These are phyloP conservation scores for Drosophila helvetica DNA, from an alignment of 2,888 invertebrate genomes.

Conservation along the genomic window DNA sequence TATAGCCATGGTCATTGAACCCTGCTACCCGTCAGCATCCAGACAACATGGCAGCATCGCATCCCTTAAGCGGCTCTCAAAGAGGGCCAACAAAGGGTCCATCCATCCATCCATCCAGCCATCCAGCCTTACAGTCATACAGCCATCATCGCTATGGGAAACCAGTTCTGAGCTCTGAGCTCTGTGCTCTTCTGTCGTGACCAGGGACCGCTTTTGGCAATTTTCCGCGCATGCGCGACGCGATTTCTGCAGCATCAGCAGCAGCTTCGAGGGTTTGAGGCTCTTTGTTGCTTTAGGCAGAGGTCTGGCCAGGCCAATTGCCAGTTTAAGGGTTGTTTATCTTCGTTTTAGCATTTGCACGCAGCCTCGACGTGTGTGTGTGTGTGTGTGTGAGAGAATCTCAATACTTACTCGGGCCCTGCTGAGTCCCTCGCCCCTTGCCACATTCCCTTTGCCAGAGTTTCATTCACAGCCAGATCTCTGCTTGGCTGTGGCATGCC, in stretches of 20 bases:
- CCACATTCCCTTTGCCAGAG: not conserved
- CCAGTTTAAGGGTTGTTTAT: conserved; percentile 15
- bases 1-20: conserved; percentile 64
- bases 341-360: conserved; percentile 7
- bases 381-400: not conserved
- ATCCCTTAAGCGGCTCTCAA: conserved; percentile 59
- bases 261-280: not conserved
- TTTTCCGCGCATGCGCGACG: conserved; percentile 58
- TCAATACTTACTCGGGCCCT: no score
- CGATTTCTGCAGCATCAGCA: conserved; percentile 34
- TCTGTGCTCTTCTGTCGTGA: conserved; percentile 22
- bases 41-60: conserved; percentile 35
- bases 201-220: conserved; percentile 52
- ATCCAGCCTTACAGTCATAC: conserved; percentile 1
- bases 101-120: conserved; percentile 1
- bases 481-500: conserved; percentile 53
- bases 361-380: not conserved
- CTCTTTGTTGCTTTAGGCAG: conserved; percentile 5
- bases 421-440: not conserved
- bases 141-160: conserved; percentile 23
- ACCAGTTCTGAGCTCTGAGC: conserved; percentile 56
- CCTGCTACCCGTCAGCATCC: conserved; percentile 9
- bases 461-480: conserved; percentile 54
- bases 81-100: conserved; percentile 54
- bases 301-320: conserved; percentile 13